Evolutionary conservation across 2,797 vertebrate species (phyloP).

Genomic region (Chelmon rostratus): DNA sequence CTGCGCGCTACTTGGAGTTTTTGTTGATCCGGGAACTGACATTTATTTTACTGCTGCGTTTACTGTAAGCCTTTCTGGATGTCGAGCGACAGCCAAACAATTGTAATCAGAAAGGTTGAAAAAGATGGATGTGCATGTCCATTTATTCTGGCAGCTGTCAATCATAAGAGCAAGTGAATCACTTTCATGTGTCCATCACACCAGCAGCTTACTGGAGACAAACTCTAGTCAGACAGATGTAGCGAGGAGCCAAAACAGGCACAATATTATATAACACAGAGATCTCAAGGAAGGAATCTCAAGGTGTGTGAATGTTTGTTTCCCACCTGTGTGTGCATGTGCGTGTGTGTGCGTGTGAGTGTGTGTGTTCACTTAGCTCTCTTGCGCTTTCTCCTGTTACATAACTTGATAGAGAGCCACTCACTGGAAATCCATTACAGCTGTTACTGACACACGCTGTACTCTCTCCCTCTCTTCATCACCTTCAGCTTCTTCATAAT

Average conservation of each 20-base stretch:
- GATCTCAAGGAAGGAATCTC: background rate
- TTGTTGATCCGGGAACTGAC: background rate
- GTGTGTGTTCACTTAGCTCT: slow-evolving; percentile 15
- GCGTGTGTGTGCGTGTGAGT: slow-evolving; percentile 18
- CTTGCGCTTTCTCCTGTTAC: slow-evolving; percentile 56
- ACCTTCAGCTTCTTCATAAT: slow-evolving; percentile 47
- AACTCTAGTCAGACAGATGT: background rate
- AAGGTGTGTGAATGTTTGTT: background rate
- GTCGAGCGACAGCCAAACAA: background rate
- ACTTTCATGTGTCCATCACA: slow-evolving; percentile 5
- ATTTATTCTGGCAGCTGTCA: slow-evolving; percentile 42
- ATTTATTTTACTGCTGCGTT: background rate
- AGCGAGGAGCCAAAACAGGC: background rate
- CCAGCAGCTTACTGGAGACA: background rate
- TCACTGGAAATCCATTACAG: slow-evolving; percentile 55
- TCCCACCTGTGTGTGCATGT: slow-evolving; percentile 9
- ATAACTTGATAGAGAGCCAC: slow-evolving; percentile 57
- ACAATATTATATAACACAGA: slow-evolving; percentile 31
- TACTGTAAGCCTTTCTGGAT: background rate
- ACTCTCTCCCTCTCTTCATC: slow-evolving; percentile 30
- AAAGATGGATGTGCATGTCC: background rate
- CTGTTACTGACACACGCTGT: slow-evolving; percentile 41
- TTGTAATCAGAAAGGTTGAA: background rate
- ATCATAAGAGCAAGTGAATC: slow-evolving; percentile 14
- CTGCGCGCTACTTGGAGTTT: background rate